Evolutionary conservation across 2,113 vertebrate species (phyloP).

Genomic region (Daubentonia madagascariensis): DNA sequence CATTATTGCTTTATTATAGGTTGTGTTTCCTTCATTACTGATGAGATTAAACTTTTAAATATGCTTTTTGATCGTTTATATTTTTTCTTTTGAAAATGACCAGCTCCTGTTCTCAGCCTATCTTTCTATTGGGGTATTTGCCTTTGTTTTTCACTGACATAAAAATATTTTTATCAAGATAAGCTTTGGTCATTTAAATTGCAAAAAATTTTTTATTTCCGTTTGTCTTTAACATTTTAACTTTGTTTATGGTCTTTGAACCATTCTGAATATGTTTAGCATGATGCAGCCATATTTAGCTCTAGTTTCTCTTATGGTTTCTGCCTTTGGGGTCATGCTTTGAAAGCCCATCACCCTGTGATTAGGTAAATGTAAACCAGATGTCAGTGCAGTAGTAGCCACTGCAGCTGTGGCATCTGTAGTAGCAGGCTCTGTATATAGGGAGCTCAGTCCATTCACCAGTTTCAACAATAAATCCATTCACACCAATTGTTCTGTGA

Average conservation of each 20-base stretch:
- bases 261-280: neutral
- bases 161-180: neutral
- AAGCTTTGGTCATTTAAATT: neutral
- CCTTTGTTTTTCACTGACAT: neutral
- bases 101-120: neutral
- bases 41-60: neutral
- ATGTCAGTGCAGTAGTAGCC: neutral
- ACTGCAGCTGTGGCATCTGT: neutral
- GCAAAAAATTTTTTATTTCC: neutral
- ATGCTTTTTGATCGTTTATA: neutral
- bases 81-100: constrained; percentile 21
- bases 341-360: neutral
- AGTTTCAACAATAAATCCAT: constrained; percentile 20
- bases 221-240: neutral
- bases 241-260: neutral
- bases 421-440: neutral
- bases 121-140: neutral
- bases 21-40: neutral
- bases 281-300: neutral
- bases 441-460: neutral
- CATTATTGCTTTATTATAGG: neutral
- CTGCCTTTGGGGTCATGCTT: neutral
- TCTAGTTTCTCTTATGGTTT: neutral
- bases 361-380: constrained; percentile 54
- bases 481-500: neutral